Percentiles rank a stretch among this genome's conserved stretches.
Conservation (phyloP, 2,888 invertebrate species). For the Unio delphinus region DNA sequence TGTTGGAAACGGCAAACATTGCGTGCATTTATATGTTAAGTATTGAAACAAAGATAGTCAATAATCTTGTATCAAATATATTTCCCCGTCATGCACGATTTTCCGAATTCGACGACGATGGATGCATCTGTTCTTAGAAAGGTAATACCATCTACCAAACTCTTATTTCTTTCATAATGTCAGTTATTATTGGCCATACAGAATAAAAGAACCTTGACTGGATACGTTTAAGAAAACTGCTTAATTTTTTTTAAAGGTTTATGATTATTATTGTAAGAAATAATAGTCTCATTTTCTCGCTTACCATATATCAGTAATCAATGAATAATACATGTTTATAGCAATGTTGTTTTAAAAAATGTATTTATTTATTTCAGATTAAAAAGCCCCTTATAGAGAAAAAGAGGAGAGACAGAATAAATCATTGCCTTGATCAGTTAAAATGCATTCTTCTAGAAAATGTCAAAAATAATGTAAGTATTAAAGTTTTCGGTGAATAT, state of each 20-base stretch:
- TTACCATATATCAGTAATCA: no score
- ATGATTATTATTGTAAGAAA: no score
- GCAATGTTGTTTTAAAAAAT: background rate
- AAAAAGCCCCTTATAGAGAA: conserved; percentile 39
- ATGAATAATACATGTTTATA: no score
- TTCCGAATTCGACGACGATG: conserved; percentile 9
- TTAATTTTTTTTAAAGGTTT: no score
- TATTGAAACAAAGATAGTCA: background rate
- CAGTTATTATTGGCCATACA: background rate
- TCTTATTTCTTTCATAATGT: background rate
- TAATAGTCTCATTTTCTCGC: no score
- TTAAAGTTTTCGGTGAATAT: no score
- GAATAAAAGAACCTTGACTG: no score
- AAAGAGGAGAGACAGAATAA: conserved; percentile 34
- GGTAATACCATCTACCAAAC: conserved; percentile 13
- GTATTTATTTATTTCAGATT: conserved; percentile 21
- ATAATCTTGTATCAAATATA: conserved; percentile 29
- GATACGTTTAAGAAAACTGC: no score
- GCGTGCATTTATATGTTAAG: background rate
- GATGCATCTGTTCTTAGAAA: conserved; percentile 38
- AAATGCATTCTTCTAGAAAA: conserved; percentile 31
- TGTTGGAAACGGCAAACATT: background rate
- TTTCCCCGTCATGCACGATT: conserved; percentile 7
- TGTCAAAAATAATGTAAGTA: conserved; percentile 39
- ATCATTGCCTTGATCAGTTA: conserved; percentile 29